A percentile compares a stretch with the other conserved stretches of the same genome.
Evolutionary conservation across 2,888 invertebrate species (phyloP).

Genomic region (Chymomyza procnemis): DNA sequence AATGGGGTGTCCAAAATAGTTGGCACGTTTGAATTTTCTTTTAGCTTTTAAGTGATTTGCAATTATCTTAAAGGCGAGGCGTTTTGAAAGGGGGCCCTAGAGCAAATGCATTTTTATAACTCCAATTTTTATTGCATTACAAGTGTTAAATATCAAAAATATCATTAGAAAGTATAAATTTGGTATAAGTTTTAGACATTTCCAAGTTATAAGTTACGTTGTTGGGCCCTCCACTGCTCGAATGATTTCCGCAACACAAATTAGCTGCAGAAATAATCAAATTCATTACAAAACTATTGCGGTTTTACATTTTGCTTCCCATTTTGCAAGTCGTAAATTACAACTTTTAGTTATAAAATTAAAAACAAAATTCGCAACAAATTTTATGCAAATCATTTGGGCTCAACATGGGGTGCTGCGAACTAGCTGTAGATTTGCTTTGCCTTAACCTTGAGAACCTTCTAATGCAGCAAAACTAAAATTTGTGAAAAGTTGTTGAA

Average conservation of each 20-base stretch:
- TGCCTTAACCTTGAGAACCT: neutral
- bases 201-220: too few relatives aligned
- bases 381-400: neutral
- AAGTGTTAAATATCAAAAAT: neutral
- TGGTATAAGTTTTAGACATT: too few relatives aligned
- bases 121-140: neutral
- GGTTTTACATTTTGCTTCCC: too few relatives aligned
- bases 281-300: too few relatives aligned
- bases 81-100: constrained; percentile 5
- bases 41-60: neutral
- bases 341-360: too few relatives aligned
- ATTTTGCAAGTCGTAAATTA: neutral
- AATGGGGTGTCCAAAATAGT: constrained; percentile 48
- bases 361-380: neutral
- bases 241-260: too few relatives aligned
- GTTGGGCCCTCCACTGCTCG: too few relatives aligned
- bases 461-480: neutral
- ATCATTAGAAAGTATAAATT: neutral
- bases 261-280: too few relatives aligned
- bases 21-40: neutral
- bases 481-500: neutral
- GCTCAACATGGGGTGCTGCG: neutral
- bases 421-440: neutral
- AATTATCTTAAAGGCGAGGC: neutral
- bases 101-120: neutral